Percentiles rank a stretch among this genome's conserved stretches.
Evolutionary conservation across 2,888 invertebrate species (phyloP).

Genomic region (Rhodophaea formosa): DNA sequence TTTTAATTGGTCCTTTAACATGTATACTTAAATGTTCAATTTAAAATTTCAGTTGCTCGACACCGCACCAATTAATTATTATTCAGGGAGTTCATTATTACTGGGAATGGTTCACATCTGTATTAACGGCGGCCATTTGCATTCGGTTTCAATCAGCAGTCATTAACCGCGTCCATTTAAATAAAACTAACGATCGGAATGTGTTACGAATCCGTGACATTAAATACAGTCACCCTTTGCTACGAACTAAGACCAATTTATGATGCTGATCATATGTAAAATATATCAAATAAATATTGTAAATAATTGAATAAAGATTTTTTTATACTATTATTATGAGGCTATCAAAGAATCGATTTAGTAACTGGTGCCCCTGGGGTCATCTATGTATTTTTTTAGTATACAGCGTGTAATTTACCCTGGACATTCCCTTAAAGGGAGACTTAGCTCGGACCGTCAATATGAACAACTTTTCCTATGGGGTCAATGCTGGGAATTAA

Average conservation of each 20-base stretch:
- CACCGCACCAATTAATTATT: conserved; percentile 30
- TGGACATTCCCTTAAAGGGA: too few relatives aligned
- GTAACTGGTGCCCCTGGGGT: too few relatives aligned
- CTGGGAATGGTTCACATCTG: conserved; percentile 14
- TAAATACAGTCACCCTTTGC: neutral
- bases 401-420: too few relatives aligned
- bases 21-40: conserved; percentile 39
- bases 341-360: too few relatives aligned
- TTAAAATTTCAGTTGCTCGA: conserved; percentile 45
- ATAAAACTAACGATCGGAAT: conserved; percentile 9
- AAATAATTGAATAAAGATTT: too few relatives aligned
- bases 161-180: conserved; percentile 13
- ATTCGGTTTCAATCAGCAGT: conserved; percentile 22
- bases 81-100: conserved; percentile 28
- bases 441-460: too few relatives aligned
- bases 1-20: conserved; percentile 26
- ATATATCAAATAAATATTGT: too few relatives aligned
- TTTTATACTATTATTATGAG: too few relatives aligned
- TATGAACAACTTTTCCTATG: too few relatives aligned
- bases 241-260: neutral
- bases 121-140: conserved; percentile 30
- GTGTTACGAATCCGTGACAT: conserved; percentile 1
- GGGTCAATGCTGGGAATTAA: too few relatives aligned
- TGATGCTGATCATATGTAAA: too few relatives aligned
- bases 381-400: too few relatives aligned